phyloP scores from a whole-genome alignment of 2,113 vertebrate genomes.

The Actenoides hombroni region DNA sequence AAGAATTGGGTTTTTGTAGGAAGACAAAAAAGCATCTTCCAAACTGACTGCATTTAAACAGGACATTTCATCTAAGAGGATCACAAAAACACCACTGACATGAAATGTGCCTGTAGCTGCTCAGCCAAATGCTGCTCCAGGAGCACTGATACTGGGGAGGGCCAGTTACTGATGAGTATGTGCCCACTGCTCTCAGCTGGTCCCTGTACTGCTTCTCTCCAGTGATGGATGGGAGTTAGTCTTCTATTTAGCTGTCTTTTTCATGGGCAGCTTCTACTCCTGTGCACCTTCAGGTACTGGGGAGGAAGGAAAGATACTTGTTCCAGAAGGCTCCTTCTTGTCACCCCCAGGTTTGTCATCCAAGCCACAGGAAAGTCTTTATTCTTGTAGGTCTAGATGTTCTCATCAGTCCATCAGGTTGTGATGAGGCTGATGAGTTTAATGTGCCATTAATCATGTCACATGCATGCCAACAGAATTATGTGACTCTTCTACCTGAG shows the following conservation, averaged over 20 bases:
- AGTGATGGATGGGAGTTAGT: fast-evolving
- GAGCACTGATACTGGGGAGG: neutral
- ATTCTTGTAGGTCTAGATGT: neutral
- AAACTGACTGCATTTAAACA: neutral
- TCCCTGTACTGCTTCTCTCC: neutral
- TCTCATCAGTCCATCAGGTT: neutral
- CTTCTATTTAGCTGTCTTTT: neutral
- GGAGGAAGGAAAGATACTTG: neutral
- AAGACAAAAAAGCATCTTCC: neutral
- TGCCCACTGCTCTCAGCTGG: neutral
- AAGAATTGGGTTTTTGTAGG: fast-evolving
- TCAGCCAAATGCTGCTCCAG: neutral
- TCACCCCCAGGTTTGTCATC: neutral
- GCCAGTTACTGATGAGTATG: fast-evolving
- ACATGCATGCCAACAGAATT: neutral
- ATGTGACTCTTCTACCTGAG: neutral
- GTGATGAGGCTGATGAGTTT: neutral
- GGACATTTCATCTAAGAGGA: neutral
- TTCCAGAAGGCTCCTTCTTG: neutral
- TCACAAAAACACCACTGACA: neutral
- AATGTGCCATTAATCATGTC: neutral
- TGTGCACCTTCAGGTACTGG: neutral
- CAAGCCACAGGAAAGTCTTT: neutral
- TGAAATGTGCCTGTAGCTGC: neutral
- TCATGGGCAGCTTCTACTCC: fast-evolving